Base-by-base conservation (phyloP, 2,888 invertebrate species). In the Macrosoma leucophasiata region DNA sequence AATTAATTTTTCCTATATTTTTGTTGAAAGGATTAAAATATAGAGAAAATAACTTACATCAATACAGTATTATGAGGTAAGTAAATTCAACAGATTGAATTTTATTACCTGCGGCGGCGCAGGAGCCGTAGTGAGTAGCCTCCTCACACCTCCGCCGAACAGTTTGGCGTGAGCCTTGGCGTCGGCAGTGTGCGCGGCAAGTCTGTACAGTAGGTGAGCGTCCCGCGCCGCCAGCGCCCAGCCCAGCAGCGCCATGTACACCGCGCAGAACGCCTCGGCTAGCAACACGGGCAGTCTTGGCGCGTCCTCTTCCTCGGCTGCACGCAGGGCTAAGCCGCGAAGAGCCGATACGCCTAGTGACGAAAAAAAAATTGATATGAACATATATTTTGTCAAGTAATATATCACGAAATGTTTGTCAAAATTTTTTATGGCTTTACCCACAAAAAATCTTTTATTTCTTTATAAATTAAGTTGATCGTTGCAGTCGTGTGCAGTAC, bases 201-300 rank as follows among this genome's bases (percentile, higher is more conserved):
- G 88, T 9, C 96, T 87, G 67, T 92, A 95, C 39, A 99, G 84
- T 52, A 98, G 90, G 41, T 97, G 94, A 41, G 97, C 93, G 77
- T 99, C 98, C 55, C 96, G 93, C 2, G 96, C 95, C 10, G 95
- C 91, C 30, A 98, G 69, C 2, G 97, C 97, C 78, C 98, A 97
- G 39, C 97, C 91, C 42, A 98, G 87, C 23, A 99, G 81, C 15
- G 97, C 95, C 69, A 96, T 88, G 70, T 93, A 98, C 4, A 98
- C 95, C 0, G 97, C 94, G 11, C 96, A 91, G 72, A 97, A 96
- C 0, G 96, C 91, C 73, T 99, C 98, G 33, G 95, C 92, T 11
- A 99, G 85, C 6, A 99, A 84, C 13, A 98, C 92, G 49, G 94
- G 94, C 28, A 99, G 84, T 41, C 95, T 91, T 0, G 98, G 98